phyloP scores from a whole-genome alignment of 1,140 invertebrate genomes.

The Megalopta genalis region DNA sequence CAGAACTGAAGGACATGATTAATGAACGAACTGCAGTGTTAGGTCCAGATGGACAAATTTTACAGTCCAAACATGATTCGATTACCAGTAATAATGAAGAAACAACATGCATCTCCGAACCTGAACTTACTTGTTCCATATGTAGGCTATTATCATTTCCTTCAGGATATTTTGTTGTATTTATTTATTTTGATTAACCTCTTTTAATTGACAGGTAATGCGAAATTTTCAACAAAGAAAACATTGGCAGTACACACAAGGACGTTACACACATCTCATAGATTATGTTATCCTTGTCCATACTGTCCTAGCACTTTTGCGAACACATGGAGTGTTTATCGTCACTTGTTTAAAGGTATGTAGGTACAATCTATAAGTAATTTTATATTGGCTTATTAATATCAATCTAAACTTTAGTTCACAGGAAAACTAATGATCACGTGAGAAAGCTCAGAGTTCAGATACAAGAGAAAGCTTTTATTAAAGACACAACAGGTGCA shows the following conservation, averaged over 20 bases:
- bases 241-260: constrained; percentile 86
- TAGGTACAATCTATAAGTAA: not conserved
- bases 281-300: constrained; percentile 85
- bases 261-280: constrained; percentile 84
- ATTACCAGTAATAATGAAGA: constrained; percentile 39
- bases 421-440: constrained; percentile 82
- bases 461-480: constrained; percentile 82
- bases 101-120: not conserved
- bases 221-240: constrained; percentile 85
- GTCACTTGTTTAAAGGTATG: constrained; percentile 86
- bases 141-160: constrained; percentile 47
- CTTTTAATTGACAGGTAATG: constrained; percentile 79
- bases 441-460: constrained; percentile 81
- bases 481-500: constrained; percentile 75
- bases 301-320: constrained; percentile 85
- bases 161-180: not conserved
- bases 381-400: not conserved
- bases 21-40: constrained; percentile 81
- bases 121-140: constrained; percentile 48
- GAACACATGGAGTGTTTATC: constrained; percentile 85
- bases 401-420: constrained; percentile 64
- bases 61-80: constrained; percentile 52
- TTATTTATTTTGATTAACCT: constrained; percentile 2
- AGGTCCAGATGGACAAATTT: constrained; percentile 82
- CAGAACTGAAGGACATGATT: constrained; percentile 80